Evolutionary conservation across 2,888 invertebrate species (phyloP), one percentile per base, ranked within the genome.

Genomic region (Papilio demoleus): DNA sequence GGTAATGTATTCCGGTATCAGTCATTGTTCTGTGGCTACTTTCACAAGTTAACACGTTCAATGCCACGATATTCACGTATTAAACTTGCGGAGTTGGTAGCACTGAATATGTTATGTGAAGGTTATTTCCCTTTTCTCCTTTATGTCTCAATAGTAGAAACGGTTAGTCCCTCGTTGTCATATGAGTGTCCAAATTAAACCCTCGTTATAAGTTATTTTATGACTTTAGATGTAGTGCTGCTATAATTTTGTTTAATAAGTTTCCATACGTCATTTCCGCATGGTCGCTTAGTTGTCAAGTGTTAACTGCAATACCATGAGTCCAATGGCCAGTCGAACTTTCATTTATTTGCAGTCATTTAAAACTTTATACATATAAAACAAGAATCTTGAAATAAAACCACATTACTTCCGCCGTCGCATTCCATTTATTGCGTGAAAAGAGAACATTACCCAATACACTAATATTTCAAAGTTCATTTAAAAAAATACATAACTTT

Each of bases 351-450:
- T 22, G 12, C 12, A 14, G 22, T 50, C 5, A 14, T 12, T 24
- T 50, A 27, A 5, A 12, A 2, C 2, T 24, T 2, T 8, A 14
- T 0, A 24, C 5, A 17, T 24, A 40, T 45, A 40, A 31, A 31
- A 17, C 24, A 42, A 31, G 22, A 24, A 45, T 19, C 6, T 22
- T 53, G n/a, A 79, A 89, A 85, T 82, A 83, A 88, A 89, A 87
- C 81, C 77, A 76, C 66, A 69, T 70, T 68, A 71, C 8, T 68
- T 92, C 82, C 92, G 92, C 92, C 92, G 84, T 92, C 91, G 85
- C 92, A 92, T 91, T 90, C 86, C 83, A 73, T 92, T 81, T 92
- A 92, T 90, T 92, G 90, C 80, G 89, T 85, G 88, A 92, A 91
- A 92, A 89, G 79, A 86, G 75, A 76, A 78, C 71, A 75, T 17